Percentiles rank a stretch among this genome's conserved stretches.
These are phyloP conservation scores for Phylloscopus trochilus DNA, from an alignment of 2,113 vertebrate genomes.

Conservation along the genomic window DNA sequence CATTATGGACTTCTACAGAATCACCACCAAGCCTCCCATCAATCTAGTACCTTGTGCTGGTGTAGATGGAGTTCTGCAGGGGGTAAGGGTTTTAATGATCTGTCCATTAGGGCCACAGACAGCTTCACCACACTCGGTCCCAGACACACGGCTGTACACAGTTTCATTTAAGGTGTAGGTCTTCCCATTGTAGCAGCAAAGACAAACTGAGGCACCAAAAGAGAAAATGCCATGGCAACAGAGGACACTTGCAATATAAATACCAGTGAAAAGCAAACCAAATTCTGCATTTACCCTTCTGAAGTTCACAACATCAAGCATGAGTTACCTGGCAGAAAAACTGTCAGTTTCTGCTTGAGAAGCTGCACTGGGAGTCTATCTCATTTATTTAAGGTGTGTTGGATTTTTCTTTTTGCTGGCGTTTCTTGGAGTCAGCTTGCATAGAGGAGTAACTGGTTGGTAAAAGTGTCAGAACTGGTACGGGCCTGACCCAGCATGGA, in stretches of 20 bases:
- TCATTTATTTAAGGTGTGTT: not conserved
- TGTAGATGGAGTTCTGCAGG: not conserved
- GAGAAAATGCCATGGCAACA: not conserved
- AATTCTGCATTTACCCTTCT: not conserved
- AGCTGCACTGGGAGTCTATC: not conserved
- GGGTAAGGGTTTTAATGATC: conserved; percentile 18
- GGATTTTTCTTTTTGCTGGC: not conserved
- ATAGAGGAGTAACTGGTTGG: not conserved
- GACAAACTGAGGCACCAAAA: conserved; percentile 70
- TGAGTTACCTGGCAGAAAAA: not conserved
- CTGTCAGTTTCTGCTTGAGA: not conserved
- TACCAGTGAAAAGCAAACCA: not conserved
- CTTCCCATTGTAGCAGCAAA: conserved; percentile 75
- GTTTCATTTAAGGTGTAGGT: conserved; percentile 71
- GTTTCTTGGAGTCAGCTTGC: not conserved
- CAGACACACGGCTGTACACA: conserved; percentile 73
- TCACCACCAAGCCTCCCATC: not conserved
- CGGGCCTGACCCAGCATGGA: not conserved
- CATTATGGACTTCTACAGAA: not conserved
- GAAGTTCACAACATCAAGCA: not conserved
- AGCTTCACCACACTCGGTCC: conserved; percentile 70
- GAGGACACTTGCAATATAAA: not conserved
- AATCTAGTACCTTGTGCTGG: conserved; percentile 30
- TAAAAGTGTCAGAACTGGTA: not conserved
- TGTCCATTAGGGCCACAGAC: conserved; percentile 69